A percentile compares a stretch with the other conserved stretches of the same genome.
These are phyloP conservation scores for Novumbra hubbsi DNA, from an alignment of 2,797 vertebrate species.

Conservation along the genomic window DNA sequence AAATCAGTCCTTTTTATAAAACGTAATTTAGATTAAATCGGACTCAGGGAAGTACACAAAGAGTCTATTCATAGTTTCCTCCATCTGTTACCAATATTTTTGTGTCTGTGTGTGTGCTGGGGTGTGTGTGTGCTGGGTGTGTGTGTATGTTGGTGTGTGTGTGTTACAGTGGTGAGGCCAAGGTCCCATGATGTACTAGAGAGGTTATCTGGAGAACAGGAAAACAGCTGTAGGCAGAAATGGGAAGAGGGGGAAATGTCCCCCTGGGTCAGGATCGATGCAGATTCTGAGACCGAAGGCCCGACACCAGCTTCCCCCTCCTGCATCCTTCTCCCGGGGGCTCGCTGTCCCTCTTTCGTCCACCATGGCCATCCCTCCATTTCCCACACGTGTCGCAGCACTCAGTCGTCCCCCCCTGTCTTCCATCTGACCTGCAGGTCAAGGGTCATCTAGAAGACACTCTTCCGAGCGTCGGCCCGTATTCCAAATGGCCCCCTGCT, in stretches of 20 bases:
- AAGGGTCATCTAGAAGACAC: too few relatives aligned
- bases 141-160: neutral
- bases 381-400: neutral
- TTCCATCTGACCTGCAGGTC: neutral
- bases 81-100: neutral
- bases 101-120: neutral
- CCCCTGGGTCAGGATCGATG: too few relatives aligned
- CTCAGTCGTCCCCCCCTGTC: slow-evolving; percentile 2
- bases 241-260: too few relatives aligned
- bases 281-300: too few relatives aligned
- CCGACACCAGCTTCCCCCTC: too few relatives aligned
- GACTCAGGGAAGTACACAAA: neutral
- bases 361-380: neutral
- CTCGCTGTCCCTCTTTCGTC: neutral
- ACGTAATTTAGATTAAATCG: neutral
- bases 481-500: too few relatives aligned
- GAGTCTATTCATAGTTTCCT: neutral
- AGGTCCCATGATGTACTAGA: slow-evolving; percentile 40
- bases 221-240: too few relatives aligned
- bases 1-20: neutral
- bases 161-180: slow-evolving; percentile 28
- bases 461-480: too few relatives aligned
- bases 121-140: neutral
- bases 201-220: slow-evolving; percentile 59
- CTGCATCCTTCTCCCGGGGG: neutral